Evolutionary conservation across 2,888 invertebrate genomes (phyloP).

Genomic region (Norana najaformis): DNA sequence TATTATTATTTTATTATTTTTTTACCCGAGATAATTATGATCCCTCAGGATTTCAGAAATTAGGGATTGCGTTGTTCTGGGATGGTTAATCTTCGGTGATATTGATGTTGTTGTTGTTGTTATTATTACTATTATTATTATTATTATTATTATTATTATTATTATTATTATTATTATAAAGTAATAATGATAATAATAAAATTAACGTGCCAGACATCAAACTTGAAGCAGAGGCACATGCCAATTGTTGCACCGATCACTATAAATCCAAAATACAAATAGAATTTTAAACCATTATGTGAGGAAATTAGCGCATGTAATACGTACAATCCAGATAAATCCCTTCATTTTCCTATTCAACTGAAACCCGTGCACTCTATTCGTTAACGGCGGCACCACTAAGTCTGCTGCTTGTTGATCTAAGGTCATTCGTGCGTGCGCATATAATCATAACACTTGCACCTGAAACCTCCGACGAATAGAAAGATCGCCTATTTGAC

Average conservation of each 20-base stretch:
- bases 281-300: background rate
- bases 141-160: no score
- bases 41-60: no score
- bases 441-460: background rate
- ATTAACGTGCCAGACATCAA: no score
- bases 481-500: background rate
- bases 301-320: background rate
- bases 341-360: background rate
- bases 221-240: no score
- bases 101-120: no score
- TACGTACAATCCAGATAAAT: background rate
- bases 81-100: no score
- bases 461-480: background rate
- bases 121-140: no score
- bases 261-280: background rate
- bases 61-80: no score
- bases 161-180: no score
- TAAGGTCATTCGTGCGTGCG: background rate
- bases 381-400: background rate
- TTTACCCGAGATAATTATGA: no score
- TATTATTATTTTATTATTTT: no score
- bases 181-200: no score
- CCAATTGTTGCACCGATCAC: background rate
- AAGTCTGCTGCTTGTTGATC: background rate
- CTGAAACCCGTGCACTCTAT: background rate